Percentiles rank a stretch among this genome's conserved stretches.
Evolutionary conservation across 2,113 vertebrate genomes (phyloP).

Genomic region (Elachura formosa): DNA sequence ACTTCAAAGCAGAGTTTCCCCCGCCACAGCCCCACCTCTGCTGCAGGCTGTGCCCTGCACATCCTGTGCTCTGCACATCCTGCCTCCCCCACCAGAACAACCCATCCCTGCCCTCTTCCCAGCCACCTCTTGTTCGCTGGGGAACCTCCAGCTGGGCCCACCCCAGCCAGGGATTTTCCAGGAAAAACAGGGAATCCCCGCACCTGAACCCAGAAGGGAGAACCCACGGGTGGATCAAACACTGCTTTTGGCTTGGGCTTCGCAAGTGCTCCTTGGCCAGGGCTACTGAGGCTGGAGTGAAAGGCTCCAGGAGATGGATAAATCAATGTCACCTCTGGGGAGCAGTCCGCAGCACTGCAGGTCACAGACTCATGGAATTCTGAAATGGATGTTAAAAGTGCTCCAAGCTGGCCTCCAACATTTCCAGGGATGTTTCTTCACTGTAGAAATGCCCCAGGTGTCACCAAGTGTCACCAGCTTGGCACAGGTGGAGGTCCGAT

Average conservation of each 20-base stretch:
- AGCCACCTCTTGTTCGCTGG: fast-evolving
- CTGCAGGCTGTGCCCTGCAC: background rate
- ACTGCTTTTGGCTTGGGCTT: background rate
- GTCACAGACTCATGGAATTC: background rate
- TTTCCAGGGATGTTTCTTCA: background rate
- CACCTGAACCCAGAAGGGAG: background rate
- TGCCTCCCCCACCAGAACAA: background rate
- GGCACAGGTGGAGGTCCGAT: fast-evolving
- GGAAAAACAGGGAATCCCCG: background rate
- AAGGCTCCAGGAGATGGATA: background rate
- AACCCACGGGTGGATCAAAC: fast-evolving
- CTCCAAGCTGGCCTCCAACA: background rate
- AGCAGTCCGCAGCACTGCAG: background rate
- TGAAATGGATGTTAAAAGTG: background rate
- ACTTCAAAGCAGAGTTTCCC: background rate
- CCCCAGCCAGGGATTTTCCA: background rate
- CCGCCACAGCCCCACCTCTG: fast-evolving
- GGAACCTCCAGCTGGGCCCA: background rate
- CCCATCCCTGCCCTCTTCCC: background rate
- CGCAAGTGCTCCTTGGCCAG: background rate
- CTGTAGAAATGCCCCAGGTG: background rate
- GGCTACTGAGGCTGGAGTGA: background rate
- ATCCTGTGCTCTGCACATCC: background rate
- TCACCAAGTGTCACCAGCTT: background rate
- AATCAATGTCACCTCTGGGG: background rate